Conservation (phyloP, 2,113 vertebrate species). For the Gavia stellata region DNA sequence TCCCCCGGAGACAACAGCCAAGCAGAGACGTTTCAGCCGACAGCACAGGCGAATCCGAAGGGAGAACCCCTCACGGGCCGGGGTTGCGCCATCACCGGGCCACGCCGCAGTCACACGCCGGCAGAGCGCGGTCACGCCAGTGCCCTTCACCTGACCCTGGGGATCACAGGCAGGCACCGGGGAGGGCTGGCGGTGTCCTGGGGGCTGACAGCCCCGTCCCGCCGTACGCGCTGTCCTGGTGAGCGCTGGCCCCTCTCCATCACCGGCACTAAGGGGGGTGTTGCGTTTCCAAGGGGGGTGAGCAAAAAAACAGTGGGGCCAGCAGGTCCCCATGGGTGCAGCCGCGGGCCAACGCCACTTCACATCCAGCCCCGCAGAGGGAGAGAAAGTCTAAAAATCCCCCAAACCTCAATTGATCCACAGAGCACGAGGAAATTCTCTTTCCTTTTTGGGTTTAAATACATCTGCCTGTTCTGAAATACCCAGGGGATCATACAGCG, state of each 20-base stretch:
- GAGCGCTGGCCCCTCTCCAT: fast-evolving
- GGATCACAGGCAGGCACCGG: fast-evolving
- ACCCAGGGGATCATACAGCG: fast-evolving
- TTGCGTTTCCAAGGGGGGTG: background rate
- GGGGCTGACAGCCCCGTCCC: background rate
- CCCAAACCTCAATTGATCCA: background rate
- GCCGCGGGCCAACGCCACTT: fast-evolving
- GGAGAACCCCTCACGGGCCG: background rate
- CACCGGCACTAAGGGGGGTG: fast-evolving
- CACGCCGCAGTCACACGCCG: background rate
- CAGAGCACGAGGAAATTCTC: fast-evolving
- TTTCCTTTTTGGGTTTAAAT: background rate
- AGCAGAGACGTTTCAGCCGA: background rate
- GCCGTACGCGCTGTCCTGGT: fast-evolving
- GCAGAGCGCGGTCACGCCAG: background rate
- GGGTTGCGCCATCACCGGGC: background rate
- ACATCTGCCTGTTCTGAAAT: background rate
- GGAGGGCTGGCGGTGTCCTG: background rate
- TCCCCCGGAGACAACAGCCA: fast-evolving
- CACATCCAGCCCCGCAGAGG: background rate
- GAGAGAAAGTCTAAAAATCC: background rate
- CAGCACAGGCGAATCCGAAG: fast-evolving
- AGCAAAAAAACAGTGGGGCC: fast-evolving
- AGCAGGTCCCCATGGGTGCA: background rate
- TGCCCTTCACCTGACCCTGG: background rate